Percentiles rank a stretch among this genome's conserved stretches.
Conservation (phyloP, 2,797 vertebrate species). For the Phrynocephalus forsythii region DNA sequence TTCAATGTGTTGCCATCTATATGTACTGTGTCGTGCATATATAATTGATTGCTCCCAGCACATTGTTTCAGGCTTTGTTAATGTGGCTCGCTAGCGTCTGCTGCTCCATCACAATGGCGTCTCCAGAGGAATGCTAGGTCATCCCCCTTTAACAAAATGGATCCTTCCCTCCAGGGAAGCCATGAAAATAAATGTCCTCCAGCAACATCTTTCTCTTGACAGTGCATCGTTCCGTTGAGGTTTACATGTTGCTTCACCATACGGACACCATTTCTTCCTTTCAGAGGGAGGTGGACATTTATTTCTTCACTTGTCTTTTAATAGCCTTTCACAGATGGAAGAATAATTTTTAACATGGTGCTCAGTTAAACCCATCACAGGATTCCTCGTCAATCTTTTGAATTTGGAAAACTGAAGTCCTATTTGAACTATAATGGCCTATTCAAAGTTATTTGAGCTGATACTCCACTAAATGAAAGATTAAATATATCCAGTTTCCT, state of each 20-base stretch:
- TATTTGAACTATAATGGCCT: too few relatives aligned
- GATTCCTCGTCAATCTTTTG: neutral
- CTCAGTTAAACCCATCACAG: neutral
- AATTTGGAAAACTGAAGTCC: neutral
- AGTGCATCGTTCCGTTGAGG: slow-evolving; percentile 46
- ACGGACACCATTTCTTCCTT: slow-evolving; percentile 60
- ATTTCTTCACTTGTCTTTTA: slow-evolving; percentile 54
- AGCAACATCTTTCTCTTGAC: slow-evolving; percentile 53
- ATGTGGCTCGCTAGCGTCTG: slow-evolving; percentile 35
- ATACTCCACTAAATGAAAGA: too few relatives aligned
- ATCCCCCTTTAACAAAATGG: slow-evolving; percentile 48
- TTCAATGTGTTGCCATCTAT: slow-evolving; percentile 59
- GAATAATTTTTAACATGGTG: too few relatives aligned
- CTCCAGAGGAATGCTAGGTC: slow-evolving; percentile 58
- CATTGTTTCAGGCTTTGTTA: slow-evolving; percentile 56
- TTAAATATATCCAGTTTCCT: too few relatives aligned
- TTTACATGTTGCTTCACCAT: slow-evolving; percentile 52
- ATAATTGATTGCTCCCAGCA: slow-evolving; percentile 56
- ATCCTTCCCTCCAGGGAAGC: slow-evolving; percentile 46
- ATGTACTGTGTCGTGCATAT: slow-evolving; percentile 48
- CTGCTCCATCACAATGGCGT: slow-evolving; percentile 63
- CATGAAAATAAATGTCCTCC: slow-evolving; percentile 50
- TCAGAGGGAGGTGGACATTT: slow-evolving; percentile 59
- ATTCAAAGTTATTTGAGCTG: too few relatives aligned
- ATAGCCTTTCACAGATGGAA: too few relatives aligned